Base-by-base conservation (phyloP, 2,888 invertebrate species). In the Nemoura dubitans region DNA sequence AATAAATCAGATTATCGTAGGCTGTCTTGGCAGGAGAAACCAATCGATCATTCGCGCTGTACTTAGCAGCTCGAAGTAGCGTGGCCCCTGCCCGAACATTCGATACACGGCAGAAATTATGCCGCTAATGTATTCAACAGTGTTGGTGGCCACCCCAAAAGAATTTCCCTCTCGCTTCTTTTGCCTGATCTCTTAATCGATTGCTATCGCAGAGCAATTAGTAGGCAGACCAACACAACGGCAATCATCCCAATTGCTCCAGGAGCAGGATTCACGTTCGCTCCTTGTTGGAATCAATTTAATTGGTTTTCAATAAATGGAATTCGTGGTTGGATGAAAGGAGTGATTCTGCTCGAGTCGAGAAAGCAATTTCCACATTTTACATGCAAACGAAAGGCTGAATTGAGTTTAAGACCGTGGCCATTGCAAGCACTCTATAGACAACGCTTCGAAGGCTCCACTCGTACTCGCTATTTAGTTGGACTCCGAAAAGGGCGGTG, bases 1-100 rank as follows among this genome's bases (percentile, higher is more conserved):
- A 83, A 83, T 83, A 83, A 83, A 83, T 83, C 83, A 83, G 83
- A 83, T 83, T 25, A 83, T 83, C 83, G 42, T 83, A n/a, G 42
- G 14, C 83, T 14, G 36, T 42, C 82, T 42, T 42, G 10, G 27
- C 29, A 42, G 42, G 42, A 59, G 42, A 1, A 36, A 43, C 5
- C 83, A n/a, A 83, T 83, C 83, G 36, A 83, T 83, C 83, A 83
- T 83, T 81, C 81, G 0, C 21, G 29, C 81, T 27, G n/a, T 29
- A 30, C 27, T 81, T 59, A 59, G 21, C 59, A 59, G 59, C 14
- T 21, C 14, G 59, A 3, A 10, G 59, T 14, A 2, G 59, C 59
- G 1, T 21, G 59, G 16, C 16, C 59, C 21, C 14, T 7, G 16
- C 59, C 14, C 16, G 59, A 59, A 59, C 21, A 59, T 59, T 59